Evolutionary conservation across 2,797 vertebrate genomes (phyloP), one percentile per base, ranked within the genome.

Genomic region (Echeneis naucrates): DNA sequence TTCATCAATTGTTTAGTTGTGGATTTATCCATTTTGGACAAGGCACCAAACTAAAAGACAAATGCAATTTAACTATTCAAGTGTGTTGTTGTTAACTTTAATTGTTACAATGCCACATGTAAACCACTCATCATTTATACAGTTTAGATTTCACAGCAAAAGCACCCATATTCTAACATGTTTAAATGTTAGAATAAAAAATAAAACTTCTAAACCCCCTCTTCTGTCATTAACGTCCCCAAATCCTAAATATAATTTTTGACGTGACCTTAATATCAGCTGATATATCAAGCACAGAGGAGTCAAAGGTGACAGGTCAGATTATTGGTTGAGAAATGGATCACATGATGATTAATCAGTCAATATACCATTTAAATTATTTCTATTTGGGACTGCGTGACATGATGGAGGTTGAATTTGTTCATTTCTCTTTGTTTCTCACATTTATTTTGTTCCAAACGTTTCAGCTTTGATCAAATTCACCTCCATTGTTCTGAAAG

Each of bases 401-500:
- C 47, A 24, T 8, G 5, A 5, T 16, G 44, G 53, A 47, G 17
- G 2, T 21, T 35, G 4, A 53, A 26, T 16, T 45, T 61, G 10
- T 54, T 59, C 0, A 45, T 30, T 53, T 53, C 16, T 47, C 40
- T 45, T 40, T 54, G 10, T 16, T 27, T 26, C 19, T 3, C 38
- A 27, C 13, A 37, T 63, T 51, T 48, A 4, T 5, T 14, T 54
- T 48, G 5, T 5, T 14, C 0, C 2, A 32, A 54, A 30, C 45
- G 23, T 44, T 63, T 44, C 5, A 47, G 13, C 32, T 70, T 56
- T 50, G 10, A 30, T 35, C 44, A 30, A 27, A n/a, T 10, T 17
- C n/a, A 4, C 11, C 8, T 33, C 27, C 33, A 56, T 79, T 80
- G 64, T 75, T 72, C 17, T 52, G 19, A 50, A 40, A 56, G 60